Conservation (phyloP, 2,888 invertebrate genomes). For the Pandemis heparana region DNA sequence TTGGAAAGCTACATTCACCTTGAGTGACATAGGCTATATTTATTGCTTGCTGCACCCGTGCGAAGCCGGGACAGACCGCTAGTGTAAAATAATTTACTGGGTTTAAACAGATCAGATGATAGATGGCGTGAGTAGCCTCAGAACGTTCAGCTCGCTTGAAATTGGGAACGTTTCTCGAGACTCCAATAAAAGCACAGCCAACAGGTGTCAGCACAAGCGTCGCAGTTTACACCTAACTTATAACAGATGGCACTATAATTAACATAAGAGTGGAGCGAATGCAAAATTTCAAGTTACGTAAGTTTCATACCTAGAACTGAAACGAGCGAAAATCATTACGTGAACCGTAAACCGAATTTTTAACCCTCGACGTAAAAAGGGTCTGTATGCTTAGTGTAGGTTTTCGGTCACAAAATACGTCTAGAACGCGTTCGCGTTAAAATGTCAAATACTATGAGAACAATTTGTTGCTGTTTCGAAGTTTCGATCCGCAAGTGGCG, state of each 20-base stretch:
- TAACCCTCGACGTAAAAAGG: no score
- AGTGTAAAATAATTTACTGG: no score
- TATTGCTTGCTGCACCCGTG: no score
- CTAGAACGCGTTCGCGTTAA: no score
- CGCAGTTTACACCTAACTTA: neutral
- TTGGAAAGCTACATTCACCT: no score
- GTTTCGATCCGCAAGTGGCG: no score
- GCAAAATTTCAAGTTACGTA: conserved; percentile 24
- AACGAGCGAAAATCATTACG: neutral
- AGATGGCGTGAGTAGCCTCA: conserved; percentile 14
- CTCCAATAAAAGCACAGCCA: neutral
- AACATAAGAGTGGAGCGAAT: neutral
- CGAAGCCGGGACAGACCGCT: no score
- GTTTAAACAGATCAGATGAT: neutral
- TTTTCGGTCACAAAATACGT: no score
- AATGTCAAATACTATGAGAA: no score
- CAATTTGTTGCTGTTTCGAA: no score
- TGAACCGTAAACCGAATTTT: neutral
- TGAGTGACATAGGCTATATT: no score
- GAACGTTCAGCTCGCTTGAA: neutral
- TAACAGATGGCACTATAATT: conserved; percentile 19
- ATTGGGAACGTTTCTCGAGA: neutral
- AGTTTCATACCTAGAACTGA: neutral
- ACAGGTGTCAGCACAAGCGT: neutral
- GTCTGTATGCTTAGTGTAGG: no score